phyloP scores from a whole-genome alignment of 2,797 vertebrate genomes.

The Triplophysa yarkandensis region DNA sequence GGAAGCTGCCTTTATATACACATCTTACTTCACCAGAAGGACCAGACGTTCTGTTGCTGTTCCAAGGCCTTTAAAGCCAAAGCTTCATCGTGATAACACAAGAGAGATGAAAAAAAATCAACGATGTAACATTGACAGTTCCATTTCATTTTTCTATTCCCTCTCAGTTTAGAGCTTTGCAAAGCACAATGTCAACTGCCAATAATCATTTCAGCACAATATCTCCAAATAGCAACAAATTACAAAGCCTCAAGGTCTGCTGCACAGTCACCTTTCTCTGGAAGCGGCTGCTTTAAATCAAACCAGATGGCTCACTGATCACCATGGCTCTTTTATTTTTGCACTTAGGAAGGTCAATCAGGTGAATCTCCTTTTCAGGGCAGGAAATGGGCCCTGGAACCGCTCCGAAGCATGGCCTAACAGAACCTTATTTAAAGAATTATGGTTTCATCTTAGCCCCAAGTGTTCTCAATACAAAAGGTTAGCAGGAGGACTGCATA shows the following conservation, averaged over 20 bases:
- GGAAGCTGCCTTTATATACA: too few species aligned
- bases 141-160: slow-evolving; percentile 31
- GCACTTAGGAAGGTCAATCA: slow-evolving; percentile 8
- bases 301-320: slow-evolving; percentile 27
- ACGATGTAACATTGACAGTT: neutral
- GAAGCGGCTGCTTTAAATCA: slow-evolving; percentile 15
- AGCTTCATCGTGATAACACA: neutral
- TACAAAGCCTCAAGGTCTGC: slow-evolving; percentile 35
- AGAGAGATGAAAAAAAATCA: neutral
- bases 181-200: slow-evolving; percentile 32
- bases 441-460: neutral
- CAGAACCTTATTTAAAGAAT: neutral
- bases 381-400: neutral
- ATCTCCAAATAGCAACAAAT: slow-evolving; percentile 3
- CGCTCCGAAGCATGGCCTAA: neutral
- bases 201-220: slow-evolving; percentile 1
- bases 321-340: slow-evolving; percentile 8
- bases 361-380: slow-evolving; percentile 1
- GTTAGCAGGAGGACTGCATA: neutral
- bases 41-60: neutral
- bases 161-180: slow-evolving; percentile 35
- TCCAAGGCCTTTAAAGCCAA: neutral
- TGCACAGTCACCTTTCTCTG: slow-evolving; percentile 9
- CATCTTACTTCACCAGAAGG: too few species aligned
- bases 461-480: neutral